These are phyloP conservation scores for Meleagris gallopavo DNA, from an alignment of 2,113 vertebrate species.

Conservation along the genomic window DNA sequence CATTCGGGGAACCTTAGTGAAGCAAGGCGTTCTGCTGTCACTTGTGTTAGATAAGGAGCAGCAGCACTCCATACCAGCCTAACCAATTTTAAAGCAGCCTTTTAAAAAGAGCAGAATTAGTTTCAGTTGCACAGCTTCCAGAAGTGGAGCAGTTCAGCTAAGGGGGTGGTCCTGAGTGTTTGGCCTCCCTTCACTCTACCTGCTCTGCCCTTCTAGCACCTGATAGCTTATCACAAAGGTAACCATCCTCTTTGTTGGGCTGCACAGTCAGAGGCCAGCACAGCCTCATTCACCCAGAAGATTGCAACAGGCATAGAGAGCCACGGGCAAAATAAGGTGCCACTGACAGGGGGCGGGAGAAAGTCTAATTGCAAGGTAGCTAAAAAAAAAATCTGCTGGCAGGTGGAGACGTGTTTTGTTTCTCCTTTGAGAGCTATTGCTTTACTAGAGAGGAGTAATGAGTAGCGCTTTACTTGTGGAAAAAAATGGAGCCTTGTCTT, in stretches of 20 bases:
- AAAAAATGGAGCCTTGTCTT: not conserved
- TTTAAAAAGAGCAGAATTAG: not conserved
- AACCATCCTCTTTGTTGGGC: rapidly evolving
- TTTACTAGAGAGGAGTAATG: not conserved
- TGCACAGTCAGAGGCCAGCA: not conserved
- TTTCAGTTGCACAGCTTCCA: not conserved
- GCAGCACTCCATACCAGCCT: not conserved
- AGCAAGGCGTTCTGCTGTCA: not conserved
- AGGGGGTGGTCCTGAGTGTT: not conserved
- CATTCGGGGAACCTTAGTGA: not conserved
- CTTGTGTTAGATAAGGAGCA: not conserved
- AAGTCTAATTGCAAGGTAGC: not conserved
- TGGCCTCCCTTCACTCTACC: not conserved
- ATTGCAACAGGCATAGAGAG: not conserved
- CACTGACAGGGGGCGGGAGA: not conserved
- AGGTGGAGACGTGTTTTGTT: not conserved
- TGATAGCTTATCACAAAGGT: not conserved
- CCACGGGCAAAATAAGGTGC: not conserved
- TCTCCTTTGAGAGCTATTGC: not conserved
- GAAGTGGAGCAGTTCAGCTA: not conserved
- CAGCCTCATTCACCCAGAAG: not conserved
- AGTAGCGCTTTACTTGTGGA: not conserved
- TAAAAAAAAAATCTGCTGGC: not conserved
- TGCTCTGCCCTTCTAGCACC: not conserved
- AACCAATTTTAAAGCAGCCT: not conserved